Evolutionary conservation across 2,113 vertebrate genomes (phyloP), one percentile per base, ranked within the genome.

Genomic region (Sebastes schlegelii): DNA sequence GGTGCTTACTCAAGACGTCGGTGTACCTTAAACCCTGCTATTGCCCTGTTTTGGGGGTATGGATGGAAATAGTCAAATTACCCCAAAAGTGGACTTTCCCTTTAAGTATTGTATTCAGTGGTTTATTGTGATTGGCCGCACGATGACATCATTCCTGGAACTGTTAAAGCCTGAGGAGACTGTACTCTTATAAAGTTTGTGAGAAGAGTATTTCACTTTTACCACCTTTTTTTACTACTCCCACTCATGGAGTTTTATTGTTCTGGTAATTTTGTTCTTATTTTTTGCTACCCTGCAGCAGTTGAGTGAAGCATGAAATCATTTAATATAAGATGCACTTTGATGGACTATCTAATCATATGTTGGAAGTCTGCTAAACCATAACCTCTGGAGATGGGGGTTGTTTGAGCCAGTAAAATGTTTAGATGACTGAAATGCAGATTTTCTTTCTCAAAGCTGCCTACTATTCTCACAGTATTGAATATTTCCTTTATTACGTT

Each of bases 271-370:
- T 61, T 77, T 84, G 81, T 69, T 52, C 49, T 75, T 78, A 0
- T 75, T 82, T 79, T 85, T 84, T 75, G 1, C 48, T 65, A 63
- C 62, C 68, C 74, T 1, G 45, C 73, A 74, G 82, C 77, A 79
- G 75, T 58, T 80, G 54, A 87, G 79, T 73, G 77, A 85, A 83
- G 76, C 51, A 26, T 89, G 55, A 91, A 89, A 91, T 75, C 46
- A 83, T 85, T 77, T 73, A 45, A 83, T 69, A 68, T 61, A 63
- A 68, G 68, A 80, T 76, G 62, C 70, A 82, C 62, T 88, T 82
- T 55, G 34, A 85, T 75, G 55, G 76, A 75, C 55, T 58, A 60
- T 80, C 21, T 86, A 67, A 80, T 82, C 67, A 79, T 65, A 75
- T 72, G 78, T 62, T 80, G 60, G 74, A 85, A 23, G 74, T 88